Evolutionary conservation across 1,140 invertebrate genomes (phyloP).

Genomic region (Reticulitermes speratus): DNA sequence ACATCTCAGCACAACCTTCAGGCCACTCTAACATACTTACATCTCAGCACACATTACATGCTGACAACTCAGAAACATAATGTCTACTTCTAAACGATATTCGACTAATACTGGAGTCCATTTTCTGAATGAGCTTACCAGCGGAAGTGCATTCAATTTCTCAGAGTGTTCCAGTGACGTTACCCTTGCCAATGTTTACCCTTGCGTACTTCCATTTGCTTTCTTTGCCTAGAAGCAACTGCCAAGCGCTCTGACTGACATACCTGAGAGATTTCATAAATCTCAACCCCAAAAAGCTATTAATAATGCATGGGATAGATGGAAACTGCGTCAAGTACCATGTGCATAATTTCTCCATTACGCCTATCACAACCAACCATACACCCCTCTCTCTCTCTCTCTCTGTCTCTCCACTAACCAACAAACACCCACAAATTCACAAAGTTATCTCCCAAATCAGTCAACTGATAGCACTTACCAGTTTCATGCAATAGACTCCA

Average conservation of each 20-base stretch:
- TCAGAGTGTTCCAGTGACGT: neutral
- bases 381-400: neutral
- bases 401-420: neutral
- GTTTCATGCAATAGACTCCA: neutral
- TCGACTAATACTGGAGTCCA: neutral
- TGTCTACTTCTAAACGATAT: neutral
- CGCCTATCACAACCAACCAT: neutral
- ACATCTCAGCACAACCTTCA: no score
- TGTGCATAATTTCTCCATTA: constrained; percentile 28
- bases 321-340: neutral
- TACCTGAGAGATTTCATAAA: constrained; percentile 13
- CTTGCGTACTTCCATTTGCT: neutral
- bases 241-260: neutral
- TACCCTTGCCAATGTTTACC: neutral
- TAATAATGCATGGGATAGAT: constrained; percentile 22
- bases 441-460: neutral
- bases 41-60: neutral
- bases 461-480: neutral
- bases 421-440: neutral
- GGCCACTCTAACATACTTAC: no score
- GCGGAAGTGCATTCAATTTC: constrained; percentile 1
- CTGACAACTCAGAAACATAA: neutral
- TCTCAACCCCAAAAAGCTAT: constrained; percentile 20
- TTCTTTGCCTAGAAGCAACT: neutral
- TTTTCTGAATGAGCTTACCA: neutral